phyloP scores from a whole-genome alignment of 2,888 invertebrate genomes.

The Carpatolechia fugitivella region DNA sequence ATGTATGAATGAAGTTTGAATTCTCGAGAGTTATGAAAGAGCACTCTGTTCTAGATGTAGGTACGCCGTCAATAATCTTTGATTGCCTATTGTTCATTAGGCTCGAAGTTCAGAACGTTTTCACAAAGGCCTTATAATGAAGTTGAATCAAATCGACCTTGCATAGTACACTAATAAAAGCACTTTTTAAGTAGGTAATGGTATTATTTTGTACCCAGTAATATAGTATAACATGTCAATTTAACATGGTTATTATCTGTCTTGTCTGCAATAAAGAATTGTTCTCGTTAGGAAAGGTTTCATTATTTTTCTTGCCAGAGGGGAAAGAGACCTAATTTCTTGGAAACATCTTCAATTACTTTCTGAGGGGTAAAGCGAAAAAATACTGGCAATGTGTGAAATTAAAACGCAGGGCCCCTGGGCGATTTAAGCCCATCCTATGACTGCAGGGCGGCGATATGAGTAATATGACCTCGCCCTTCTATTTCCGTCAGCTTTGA shows the following conservation, averaged over 20 bases:
- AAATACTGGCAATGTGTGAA: neutral
- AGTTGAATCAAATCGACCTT: neutral
- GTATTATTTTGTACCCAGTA: too few species aligned
- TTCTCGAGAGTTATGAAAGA: neutral
- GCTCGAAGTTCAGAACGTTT: neutral
- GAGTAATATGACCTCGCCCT: slow-evolving; percentile 35
- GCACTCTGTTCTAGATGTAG: neutral
- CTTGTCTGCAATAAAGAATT: too few species aligned
- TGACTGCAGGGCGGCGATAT: neutral
- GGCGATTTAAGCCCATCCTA: neutral
- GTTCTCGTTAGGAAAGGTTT: too few species aligned
- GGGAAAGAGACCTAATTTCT: too few species aligned
- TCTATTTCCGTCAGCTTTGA: slow-evolving; percentile 62
- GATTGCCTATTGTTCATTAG: neutral
- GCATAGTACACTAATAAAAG: too few species aligned
- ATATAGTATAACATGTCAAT: too few species aligned
- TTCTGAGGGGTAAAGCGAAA: too few species aligned
- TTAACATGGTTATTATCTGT: too few species aligned
- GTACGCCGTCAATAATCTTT: neutral
- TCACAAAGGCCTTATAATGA: neutral
- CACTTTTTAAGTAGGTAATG: too few species aligned
- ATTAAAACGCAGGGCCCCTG: neutral
- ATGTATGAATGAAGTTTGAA: neutral
- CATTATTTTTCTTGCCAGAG: too few species aligned
- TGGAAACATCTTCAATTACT: too few species aligned